Conservation (phyloP, 2,888 invertebrate genomes). For the Ryuthela nishihirai region DNA sequence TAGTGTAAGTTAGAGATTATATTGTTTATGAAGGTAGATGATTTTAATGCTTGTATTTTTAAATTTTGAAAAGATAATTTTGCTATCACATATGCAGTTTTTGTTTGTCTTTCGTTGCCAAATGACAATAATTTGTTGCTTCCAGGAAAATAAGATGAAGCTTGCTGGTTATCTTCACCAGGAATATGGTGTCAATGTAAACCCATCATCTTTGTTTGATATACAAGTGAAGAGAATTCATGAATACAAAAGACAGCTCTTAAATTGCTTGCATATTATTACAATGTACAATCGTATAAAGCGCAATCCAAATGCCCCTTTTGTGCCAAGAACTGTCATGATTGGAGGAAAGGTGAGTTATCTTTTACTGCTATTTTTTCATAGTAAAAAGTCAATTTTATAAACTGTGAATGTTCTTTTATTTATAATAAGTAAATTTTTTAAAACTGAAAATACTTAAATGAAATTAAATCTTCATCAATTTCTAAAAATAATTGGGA, state of each 20-base stretch:
- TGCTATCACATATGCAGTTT: no score
- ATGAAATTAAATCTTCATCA: no score
- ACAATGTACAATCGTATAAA: slow-evolving; percentile 97
- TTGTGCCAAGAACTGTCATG: slow-evolving; percentile 95
- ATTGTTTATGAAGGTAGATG: not conserved
- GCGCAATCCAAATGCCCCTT: slow-evolving; percentile 74
- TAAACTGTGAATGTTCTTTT: no score
- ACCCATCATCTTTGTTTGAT: slow-evolving; percentile 95
- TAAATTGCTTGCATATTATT: slow-evolving; percentile 95
- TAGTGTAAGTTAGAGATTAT: not conserved
- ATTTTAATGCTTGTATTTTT: no score
- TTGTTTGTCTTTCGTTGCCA: no score
- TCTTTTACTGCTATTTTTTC: no score
- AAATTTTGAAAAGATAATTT: no score
- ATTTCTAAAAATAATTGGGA: no score
- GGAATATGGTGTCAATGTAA: slow-evolving; percentile 83
- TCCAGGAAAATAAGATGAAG: slow-evolving; percentile 84
- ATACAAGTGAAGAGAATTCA: slow-evolving; percentile 98
- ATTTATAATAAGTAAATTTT: no score
- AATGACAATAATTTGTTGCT: no score
- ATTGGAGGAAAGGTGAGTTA: slow-evolving; percentile 72
- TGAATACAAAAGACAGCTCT: slow-evolving; percentile 96
- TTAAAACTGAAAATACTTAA: no score
- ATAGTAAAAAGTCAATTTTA: no score
- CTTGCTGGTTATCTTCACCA: slow-evolving; percentile 79